A percentile compares a stretch with the other conserved stretches of the same genome.
phyloP scores from a whole-genome alignment of 2,797 vertebrate genomes.

The Gymnoscopelus microlampas region DNA sequence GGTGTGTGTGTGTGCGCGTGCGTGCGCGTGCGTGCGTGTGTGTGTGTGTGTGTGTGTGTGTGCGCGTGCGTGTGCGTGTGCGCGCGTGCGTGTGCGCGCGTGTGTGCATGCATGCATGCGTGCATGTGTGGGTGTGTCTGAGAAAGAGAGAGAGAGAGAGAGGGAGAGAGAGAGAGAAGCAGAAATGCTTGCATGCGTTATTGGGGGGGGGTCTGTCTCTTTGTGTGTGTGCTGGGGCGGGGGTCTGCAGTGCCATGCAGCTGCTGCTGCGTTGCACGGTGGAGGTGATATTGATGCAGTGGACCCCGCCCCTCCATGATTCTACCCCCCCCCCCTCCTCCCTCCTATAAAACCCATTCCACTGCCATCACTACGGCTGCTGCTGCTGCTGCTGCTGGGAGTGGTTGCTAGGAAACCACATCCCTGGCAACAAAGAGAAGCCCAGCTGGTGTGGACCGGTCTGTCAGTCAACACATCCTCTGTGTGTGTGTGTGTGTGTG shows the following conservation, averaged over 20 bases:
- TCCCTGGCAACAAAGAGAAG: constrained; percentile 90
- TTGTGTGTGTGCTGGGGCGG: constrained; percentile 71
- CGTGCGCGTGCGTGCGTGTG: background rate
- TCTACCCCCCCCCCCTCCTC: constrained; percentile 76
- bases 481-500: constrained; percentile 44
- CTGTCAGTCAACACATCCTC: constrained; percentile 89
- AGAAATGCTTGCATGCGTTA: constrained; percentile 32
- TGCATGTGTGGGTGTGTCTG: background rate
- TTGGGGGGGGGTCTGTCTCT: constrained; percentile 45
- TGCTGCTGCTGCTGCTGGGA: constrained; percentile 82
- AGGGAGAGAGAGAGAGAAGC: too few relatives aligned
- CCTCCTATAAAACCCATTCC: constrained; percentile 47
- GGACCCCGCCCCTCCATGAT: constrained; percentile 75
- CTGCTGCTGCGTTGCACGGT: constrained; percentile 69
- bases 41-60: background rate
- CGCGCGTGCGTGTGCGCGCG: background rate
- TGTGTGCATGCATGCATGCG: background rate
- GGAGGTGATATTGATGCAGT: constrained; percentile 79
- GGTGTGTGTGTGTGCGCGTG: background rate
- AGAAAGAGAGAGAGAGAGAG: too few relatives aligned
- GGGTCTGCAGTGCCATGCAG: constrained; percentile 56
- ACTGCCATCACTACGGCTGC: constrained; percentile 62
- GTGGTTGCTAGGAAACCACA: constrained; percentile 95
- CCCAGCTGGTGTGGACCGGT: constrained; percentile 89
- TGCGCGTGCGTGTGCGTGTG: background rate